These are phyloP conservation scores for Orchesella flavescens DNA, from an alignment of 2,888 invertebrate species.

Conservation along the genomic window DNA sequence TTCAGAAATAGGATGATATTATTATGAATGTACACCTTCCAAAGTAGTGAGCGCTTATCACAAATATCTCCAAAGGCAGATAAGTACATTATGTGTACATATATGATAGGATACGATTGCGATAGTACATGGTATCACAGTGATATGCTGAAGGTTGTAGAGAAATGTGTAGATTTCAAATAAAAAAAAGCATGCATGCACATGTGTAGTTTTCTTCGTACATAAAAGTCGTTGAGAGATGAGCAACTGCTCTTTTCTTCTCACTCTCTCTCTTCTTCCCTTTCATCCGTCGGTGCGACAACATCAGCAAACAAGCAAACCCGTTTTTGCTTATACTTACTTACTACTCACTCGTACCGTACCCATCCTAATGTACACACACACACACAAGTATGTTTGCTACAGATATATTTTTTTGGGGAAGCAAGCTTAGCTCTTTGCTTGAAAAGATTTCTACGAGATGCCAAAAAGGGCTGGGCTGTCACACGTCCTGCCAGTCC, in stretches of 20 bases:
- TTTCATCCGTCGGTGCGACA: conserved; percentile 45
- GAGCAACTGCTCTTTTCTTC: conserved; percentile 50
- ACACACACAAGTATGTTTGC: not conserved
- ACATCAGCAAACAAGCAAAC: conserved; percentile 48
- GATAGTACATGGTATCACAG: not conserved
- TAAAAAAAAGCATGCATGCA: conserved; percentile 25
- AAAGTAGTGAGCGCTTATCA: not conserved
- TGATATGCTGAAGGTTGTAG: not conserved
- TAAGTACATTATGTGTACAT: not conserved
- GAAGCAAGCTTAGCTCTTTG: conserved; percentile 15
- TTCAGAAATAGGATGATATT: no score
- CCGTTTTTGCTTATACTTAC: conserved; percentile 33
- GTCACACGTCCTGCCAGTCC: conserved; percentile 67
- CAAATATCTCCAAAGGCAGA: conserved; percentile 7
- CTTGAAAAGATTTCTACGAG: conserved; percentile 42
- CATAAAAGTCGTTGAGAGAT: conserved; percentile 50
- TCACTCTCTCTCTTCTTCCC: conserved; percentile 1
- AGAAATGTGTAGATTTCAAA: conserved; percentile 11
- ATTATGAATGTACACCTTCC: not conserved
- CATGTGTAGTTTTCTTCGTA: conserved; percentile 10
- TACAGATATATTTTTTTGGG: conserved; percentile 12
- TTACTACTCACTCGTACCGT: not conserved
- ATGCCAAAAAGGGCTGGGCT: conserved; percentile 68
- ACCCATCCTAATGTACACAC: not conserved
- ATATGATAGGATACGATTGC: no score